Evolutionary conservation across 2,113 vertebrate species (phyloP), one percentile per base, ranked within the genome.

Genomic region (Perognathus longimembris): DNA sequence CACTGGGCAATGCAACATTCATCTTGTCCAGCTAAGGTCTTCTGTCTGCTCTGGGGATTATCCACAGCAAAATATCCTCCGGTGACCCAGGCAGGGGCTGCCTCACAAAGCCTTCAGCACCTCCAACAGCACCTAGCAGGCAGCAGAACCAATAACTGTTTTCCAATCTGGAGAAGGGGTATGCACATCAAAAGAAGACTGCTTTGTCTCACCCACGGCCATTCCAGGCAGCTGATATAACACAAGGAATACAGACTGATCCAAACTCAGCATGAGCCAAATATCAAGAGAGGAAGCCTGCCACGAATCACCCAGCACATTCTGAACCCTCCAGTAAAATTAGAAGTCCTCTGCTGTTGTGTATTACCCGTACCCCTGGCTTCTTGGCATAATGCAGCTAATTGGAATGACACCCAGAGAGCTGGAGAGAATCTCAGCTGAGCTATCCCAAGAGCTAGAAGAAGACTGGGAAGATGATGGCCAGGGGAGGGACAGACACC

Each of bases 251-350:
- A 93, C n/a, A 76, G 64, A 36, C 40, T 64, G 15, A 78, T 78
- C 45, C 79, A 78, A 94, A 85, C 90, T 85, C 66, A 50, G 45
- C n/a, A 6, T 61, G 69, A 94, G 84, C 84, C 88, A 74, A 83
- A 85, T 84, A 36, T 57, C 75, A 76, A 81, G 90, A 88, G 42
- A 66, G 66, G 82, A 92, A 74, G 59, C 73, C 64, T 63, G 63
- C 77, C 59, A 50, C 45, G 83, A 85, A 85, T 70, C 66, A 79
- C 0, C 24, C 38, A 10, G 42, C 30, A 32, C 78, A 57, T 90
- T 78, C 73, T 71, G 34, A 80, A 32, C 77, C 26, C 63, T n/a
- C 38, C 26, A 34, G 59, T 9, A 26, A 34, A 45, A 40, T 71
- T 64, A 67, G 66, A 88, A 96, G 70, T 26, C 73, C 82, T 93